phyloP scores from a whole-genome alignment of 2,113 vertebrate species.

The Trichechus manatus region DNA sequence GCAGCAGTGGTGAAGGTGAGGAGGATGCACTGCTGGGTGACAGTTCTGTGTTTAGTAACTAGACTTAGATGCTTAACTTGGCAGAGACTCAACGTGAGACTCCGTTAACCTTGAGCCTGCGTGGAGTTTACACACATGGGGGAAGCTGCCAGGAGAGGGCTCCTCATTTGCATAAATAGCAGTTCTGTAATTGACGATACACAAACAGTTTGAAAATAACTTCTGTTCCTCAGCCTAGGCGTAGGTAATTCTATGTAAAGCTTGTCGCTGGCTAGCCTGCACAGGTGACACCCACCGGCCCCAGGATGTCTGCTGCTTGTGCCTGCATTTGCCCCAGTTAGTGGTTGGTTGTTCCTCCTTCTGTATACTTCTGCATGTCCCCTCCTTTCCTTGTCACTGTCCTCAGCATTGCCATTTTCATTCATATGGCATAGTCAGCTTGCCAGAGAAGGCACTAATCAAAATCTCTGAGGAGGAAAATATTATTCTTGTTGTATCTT shows the following conservation, averaged over 20 bases:
- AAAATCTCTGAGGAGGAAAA: neutral
- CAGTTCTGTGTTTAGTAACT: neutral
- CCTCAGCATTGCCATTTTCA: neutral
- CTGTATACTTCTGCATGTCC: neutral
- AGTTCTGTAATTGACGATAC: neutral
- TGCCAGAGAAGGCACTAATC: neutral
- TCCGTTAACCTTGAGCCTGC: neutral
- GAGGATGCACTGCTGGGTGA: rapidly evolving
- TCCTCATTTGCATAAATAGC: neutral
- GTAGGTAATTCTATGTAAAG: neutral
- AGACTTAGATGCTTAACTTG: neutral
- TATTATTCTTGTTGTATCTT: neutral
- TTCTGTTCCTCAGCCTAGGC: neutral
- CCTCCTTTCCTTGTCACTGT: neutral
- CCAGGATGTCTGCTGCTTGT: neutral
- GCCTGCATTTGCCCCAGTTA: neutral
- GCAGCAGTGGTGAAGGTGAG: constrained; percentile 93
- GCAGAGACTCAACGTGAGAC: neutral
- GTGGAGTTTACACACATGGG: neutral
- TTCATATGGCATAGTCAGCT: neutral
- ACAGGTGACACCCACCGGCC: neutral
- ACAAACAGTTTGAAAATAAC: neutral
- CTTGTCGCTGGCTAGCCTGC: neutral
- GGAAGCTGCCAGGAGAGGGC: neutral
- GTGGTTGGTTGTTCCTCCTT: neutral